Evolutionary conservation across 2,797 vertebrate species (phyloP), one percentile per base, ranked within the genome.

Genomic region (Galaxias olidus): DNA sequence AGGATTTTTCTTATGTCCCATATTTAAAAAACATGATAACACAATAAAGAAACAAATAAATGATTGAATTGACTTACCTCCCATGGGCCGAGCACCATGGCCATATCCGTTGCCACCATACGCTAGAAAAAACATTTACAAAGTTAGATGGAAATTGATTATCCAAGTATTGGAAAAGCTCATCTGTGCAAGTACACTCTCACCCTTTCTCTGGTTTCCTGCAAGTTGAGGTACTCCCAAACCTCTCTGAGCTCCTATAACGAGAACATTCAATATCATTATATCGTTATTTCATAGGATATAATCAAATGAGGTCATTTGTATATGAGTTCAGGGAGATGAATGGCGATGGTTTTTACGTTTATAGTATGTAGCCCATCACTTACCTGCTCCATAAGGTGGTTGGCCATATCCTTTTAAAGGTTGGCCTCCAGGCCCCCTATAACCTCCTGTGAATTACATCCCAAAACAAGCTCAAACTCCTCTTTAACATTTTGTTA

Each of bases 381-480:
- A n/a, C n/a, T 71, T 79, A 88, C 87, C 86, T 82, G 83, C 48
- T 0, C 81, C 80, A 54, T 74, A 87, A 50, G 63, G 49, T 45
- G 74, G 78, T 59, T 50, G 67, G 0, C 75, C 80, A 19, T 79
- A 85, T 61, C 79, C 84, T 78, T 89, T 89, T 61, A 83, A 63
- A 0, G 81, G 66, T 73, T 86, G 83, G 46, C 41, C 65, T 45
- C 77, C 81, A 46, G 70, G 61, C 55, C 57, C 68, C 1, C 65
- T 74, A 6, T 79, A 80, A 17, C 80, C 86, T 79, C 58, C 65
- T 74, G 73, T 56, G 6, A 53, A 61, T 51, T 12, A 57, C 9
- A 45, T n/a, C 18, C 9, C 19, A 42, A 45, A 6, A 18, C 10
- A 12, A 41, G 14, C 30, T 66, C 52, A 61, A 17, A 48, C 52